Evolutionary conservation across 2,113 vertebrate species (phyloP).

Genomic region (Merops nubicus): DNA sequence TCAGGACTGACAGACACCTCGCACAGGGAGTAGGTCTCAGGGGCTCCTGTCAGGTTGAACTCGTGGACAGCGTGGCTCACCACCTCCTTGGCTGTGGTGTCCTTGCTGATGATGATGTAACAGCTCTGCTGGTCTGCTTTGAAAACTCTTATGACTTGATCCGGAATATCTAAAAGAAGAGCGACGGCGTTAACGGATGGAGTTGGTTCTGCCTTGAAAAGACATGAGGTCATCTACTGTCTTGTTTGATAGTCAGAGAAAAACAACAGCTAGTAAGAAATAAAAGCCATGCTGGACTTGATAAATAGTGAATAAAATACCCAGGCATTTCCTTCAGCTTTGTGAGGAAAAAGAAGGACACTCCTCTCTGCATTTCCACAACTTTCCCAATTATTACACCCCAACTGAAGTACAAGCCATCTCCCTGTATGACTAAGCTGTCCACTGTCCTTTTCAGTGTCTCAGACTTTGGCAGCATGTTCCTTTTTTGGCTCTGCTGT

Average conservation of each 20-base stretch:
- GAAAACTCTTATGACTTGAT: constrained; percentile 96
- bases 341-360: neutral
- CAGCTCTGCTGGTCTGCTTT: constrained; percentile 97
- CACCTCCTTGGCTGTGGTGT: constrained; percentile 96
- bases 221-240: neutral
- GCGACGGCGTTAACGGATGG: neutral
- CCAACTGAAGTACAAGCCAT: neutral
- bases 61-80: constrained; percentile 90
- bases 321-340: neutral
- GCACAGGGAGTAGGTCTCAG: constrained; percentile 91
- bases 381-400: neutral
- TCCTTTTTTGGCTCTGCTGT: neutral
- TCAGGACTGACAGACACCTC: constrained; percentile 94
- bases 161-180: constrained; percentile 86
- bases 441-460: neutral
- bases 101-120: constrained; percentile 98
- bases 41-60: constrained; percentile 83
- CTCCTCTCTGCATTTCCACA: neutral
- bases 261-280: neutral
- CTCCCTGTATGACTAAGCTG: neutral
- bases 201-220: neutral
- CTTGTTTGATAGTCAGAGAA: neutral
- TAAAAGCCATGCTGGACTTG: neutral
- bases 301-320: neutral
- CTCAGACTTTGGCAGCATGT: neutral